Evolutionary conservation across 2,888 invertebrate genomes (phyloP), one percentile per base, ranked within the genome.

Genomic region (Holacanthella duospinosa): DNA sequence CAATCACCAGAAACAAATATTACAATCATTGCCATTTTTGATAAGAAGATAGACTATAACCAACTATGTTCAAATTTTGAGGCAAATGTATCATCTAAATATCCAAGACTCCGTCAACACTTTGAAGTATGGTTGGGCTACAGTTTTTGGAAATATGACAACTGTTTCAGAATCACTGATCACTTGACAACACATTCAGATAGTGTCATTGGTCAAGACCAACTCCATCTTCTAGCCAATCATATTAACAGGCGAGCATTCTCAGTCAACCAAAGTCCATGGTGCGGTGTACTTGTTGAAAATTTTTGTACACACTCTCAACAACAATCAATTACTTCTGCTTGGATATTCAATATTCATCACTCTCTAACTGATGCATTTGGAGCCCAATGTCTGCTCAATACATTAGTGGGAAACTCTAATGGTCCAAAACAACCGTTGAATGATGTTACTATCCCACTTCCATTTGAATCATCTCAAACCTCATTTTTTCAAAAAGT

Each of bases 61-160:
- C n/a, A 16, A 2, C 55, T 60, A 16, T 19, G 25, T n/a, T 25
- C 36, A n/a, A 55, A 60, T n/a, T 55, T 60, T 27, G 43, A 55
- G 26, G 43, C 2, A 1, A 60, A 54, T 24, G 55, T 60, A 27
- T n/a, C 55, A 1, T 55, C 25, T 26, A 36, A 60, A 24, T 55
- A 60, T 55, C 26, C 36, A 26, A 21, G 60, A 25, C 43, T 60
- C 25, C 1, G 36, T 4, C 60, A 60, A 26, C 43, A 55, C 19
- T 60, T 36, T 36, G 28, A 25, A 16, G 25, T 25, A 6, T 60
- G 60, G 60, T 19, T 36, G 19, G 54, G 60, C 19, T 60, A 36
- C 36, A 54, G 55, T 43, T 60, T 60, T n/a, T 60, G 60, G 60
- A 54, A 36, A 36, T 60, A 55, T 29, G 60, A 60, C 43, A 26